Base-by-base conservation (phyloP, 1,140 invertebrate species). In the Heliconius hermathena region DNA sequence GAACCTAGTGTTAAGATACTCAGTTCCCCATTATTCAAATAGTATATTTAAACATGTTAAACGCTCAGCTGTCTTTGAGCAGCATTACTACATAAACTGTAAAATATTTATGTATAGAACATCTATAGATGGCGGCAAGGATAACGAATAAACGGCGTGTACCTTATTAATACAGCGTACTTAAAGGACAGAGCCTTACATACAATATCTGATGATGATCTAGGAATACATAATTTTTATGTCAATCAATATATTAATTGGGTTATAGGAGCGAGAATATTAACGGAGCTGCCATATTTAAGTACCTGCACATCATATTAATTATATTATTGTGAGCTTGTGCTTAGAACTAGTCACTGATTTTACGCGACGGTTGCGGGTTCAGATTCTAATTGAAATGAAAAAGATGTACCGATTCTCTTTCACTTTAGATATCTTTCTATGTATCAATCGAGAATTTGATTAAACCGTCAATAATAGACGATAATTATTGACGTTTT, bases 161-260 rank as follows among this genome's bases (percentile, higher is more conserved):
- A 26, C 22, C 60, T 26, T 29, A 26, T 16, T 26, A 13, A 26
- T 26, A 26, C 26, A 66, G n/a, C 8, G n/a, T 66, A 60, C 22
- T 9, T 60, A 26, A 66, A 66, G 22, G n/a, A 29, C 26, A 13
- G 11, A 9, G 22, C 13, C 60, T n/a, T 26, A 57, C 60, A 66
- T 66, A 66, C 1, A 66, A 66, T 29, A 16, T 66, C 22, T 16
- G 66, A 36, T 26, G 26, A 26, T 71, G 73, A 29, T 46, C 74
- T 49, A 46, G 9, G 74, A 80, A 80, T 80, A 71, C 26, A 41
- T 79, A 79, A 80, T 76, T 75, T 76, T 73, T 75, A 29, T 72
- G 66, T 70, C 46, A 70, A 75, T 79, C 41, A 71, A 46, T 46
- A 66, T 66, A 26, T 66, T 66, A 29, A 26, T 66, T 26, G 26